A percentile compares a stretch with the other conserved stretches of the same genome.
Conservation (phyloP, 2,113 vertebrate genomes). For the Sminthopsis crassicaudata region DNA sequence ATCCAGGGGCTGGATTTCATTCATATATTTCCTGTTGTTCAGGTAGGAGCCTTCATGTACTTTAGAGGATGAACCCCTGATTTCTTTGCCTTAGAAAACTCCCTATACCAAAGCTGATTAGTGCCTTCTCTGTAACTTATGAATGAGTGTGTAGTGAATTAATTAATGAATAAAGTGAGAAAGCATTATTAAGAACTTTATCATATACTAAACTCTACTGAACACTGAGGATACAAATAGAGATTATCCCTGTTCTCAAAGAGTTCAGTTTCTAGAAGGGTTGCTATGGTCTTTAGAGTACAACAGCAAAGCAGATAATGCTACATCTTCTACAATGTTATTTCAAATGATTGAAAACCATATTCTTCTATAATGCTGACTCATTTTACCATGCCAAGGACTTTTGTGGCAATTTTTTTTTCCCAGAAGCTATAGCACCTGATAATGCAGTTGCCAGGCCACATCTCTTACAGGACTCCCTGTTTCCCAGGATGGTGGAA, state of each 20-base stretch:
- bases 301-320: background rate
- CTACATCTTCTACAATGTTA: background rate
- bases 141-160: background rate
- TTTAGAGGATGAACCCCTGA: background rate
- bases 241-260: background rate
- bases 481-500: background rate
- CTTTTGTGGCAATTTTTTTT: background rate
- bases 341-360: background rate
- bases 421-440: background rate
- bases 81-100: background rate
- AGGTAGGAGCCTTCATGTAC: conserved; percentile 84
- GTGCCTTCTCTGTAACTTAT: background rate
- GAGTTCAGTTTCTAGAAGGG: background rate
- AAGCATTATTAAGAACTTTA: background rate
- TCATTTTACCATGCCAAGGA: background rate
- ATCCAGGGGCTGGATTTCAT: conserved; percentile 99
- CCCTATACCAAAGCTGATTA: background rate
- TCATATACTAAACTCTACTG: background rate
- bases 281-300: background rate
- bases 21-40: conserved; percentile 97
- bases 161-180: background rate
- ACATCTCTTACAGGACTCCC: background rate
- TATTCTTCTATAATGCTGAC: background rate
- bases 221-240: background rate
- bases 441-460: background rate